Base-by-base conservation (phyloP, 2,888 invertebrate genomes). In the Synanthedon myopaeformis region DNA sequence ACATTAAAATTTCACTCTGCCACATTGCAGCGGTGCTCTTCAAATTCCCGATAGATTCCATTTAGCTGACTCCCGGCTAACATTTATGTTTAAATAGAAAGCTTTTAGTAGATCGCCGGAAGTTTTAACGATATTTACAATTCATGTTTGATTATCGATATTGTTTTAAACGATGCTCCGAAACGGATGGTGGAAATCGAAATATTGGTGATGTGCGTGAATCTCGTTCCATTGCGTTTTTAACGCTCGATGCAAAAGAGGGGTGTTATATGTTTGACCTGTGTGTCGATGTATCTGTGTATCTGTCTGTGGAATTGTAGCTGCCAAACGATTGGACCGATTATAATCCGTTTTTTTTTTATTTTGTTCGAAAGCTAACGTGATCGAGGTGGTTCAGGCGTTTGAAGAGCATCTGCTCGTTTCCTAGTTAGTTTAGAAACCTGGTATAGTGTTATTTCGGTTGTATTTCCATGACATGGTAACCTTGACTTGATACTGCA, bases 1-100 rank as follows among this genome's bases (percentile, higher is more conserved):
- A 68, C 69, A 66, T 72, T 64, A 71, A 64, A 67, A 62, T 61
- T 67, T 66, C 61, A 60, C 62, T 54, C 56, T 53, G 52, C 51
- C 57, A 54, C 57, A 52, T 54, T 55, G 57, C 53, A 58, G 19
- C 57, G 53, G 57, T 53, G 55, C 57, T 52, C 57, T 54, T 53
- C 55, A 55, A 51, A 58, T 54, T 55, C 53, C 54, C 58, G 53
- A 52, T 57, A 42, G 58, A 41, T 53, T 55, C 45, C 55, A 55
- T 55, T 55, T 51, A 55, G 53, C 53, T 41, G 45, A 45, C 45
- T 45, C 45, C 45, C 8, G 10, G 10, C 35, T 35, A 45, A 45
- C 45, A 45, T 45, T 45, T 45, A 45, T 45, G 45, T 45, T 45
- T 13, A 4, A 45, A 45, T 45, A 45, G 45, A 45, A 45, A 45